Evolutionary conservation across 1,140 invertebrate genomes (phyloP).

Genomic region (Delia radicum): DNA sequence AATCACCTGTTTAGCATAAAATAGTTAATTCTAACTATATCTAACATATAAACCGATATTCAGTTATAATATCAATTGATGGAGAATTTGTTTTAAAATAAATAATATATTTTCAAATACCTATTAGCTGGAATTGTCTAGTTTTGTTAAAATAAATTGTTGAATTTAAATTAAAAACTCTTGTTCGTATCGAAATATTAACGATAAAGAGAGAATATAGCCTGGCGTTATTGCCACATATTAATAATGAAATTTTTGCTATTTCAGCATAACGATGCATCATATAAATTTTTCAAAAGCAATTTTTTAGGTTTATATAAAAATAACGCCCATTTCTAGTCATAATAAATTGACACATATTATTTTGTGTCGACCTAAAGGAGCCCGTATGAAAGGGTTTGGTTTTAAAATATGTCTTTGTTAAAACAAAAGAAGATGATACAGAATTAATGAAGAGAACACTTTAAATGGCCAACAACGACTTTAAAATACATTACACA

Average conservation of each 20-base stretch:
- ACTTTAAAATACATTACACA: no score
- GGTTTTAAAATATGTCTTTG: constrained; percentile 49
- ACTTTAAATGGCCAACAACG: not conserved
- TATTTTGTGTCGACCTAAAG: constrained; percentile 32
- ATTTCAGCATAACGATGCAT: constrained; percentile 10
- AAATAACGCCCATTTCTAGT: constrained; percentile 52
- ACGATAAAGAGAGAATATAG: not conserved
- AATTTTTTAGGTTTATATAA: not conserved
- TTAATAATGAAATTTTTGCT: constrained; percentile 7
- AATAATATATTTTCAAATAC: not conserved
- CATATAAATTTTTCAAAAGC: not conserved
- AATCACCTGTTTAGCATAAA: constrained; percentile 13
- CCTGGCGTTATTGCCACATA: not conserved
- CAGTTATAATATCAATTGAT: not conserved
- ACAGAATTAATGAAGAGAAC: constrained; percentile 28
- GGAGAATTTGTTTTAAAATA: not conserved
- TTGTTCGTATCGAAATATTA: no score
- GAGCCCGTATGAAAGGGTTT: constrained; percentile 5
- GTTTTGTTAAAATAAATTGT: not conserved
- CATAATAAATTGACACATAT: constrained; percentile 53
- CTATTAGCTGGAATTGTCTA: not conserved
- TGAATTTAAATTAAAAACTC: constrained; percentile 12
- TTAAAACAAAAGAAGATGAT: constrained; percentile 32
- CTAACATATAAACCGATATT: not conserved
- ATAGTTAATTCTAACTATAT: not conserved